A percentile compares a stretch with the other conserved stretches of the same genome.
phyloP scores from a whole-genome alignment of 2,113 vertebrate species.

The Sorex araneus region DNA sequence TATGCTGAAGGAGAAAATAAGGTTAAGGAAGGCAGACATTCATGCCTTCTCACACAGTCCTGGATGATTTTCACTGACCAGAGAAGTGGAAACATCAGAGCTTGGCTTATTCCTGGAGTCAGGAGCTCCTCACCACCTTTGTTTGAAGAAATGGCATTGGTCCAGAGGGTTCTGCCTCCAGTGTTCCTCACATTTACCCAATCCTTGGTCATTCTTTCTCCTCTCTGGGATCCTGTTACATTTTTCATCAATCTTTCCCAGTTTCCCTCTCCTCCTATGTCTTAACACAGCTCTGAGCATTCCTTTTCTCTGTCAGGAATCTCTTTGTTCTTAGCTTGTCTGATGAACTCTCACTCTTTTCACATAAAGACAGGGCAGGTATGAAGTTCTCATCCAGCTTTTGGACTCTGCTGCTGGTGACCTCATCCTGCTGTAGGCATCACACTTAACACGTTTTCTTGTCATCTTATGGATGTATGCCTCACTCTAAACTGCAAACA shows the following conservation, averaged over 20 bases:
- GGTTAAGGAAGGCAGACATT: neutral
- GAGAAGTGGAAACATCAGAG: neutral
- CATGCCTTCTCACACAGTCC: accelerated
- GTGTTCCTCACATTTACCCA: accelerated
- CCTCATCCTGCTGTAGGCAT: no score
- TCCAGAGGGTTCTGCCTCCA: neutral
- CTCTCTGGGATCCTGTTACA: neutral
- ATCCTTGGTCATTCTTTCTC: accelerated
- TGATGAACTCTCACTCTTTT: neutral
- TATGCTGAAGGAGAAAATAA: neutral
- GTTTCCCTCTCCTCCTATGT: neutral
- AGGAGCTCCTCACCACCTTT: neutral
- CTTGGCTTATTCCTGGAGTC: neutral
- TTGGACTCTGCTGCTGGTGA: accelerated
- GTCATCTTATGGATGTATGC: neutral
- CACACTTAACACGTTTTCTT: neutral
- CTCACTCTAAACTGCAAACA: neutral
- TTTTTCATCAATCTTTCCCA: neutral
- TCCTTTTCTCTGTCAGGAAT: neutral
- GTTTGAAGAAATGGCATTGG: neutral
- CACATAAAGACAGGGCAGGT: neutral
- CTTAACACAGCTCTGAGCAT: neutral
- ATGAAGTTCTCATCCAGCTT: neutral
- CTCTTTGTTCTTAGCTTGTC: neutral
- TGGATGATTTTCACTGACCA: neutral